phyloP scores from a whole-genome alignment of 2,113 vertebrate species.

The Phoenicopterus ruber region DNA sequence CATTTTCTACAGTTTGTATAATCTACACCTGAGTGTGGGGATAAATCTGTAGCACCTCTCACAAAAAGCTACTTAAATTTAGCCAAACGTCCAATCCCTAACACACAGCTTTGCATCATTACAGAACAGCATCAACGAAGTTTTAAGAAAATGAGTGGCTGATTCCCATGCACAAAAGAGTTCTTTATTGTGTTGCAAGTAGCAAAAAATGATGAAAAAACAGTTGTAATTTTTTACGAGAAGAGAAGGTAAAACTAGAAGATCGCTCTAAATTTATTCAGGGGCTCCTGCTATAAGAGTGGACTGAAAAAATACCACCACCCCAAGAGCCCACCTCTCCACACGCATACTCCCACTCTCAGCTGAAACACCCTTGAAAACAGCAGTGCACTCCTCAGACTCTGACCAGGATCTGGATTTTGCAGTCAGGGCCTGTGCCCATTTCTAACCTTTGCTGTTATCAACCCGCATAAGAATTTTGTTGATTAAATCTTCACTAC shows the following conservation, averaged over 20 bases:
- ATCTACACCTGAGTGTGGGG: not conserved
- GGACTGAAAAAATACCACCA: not conserved
- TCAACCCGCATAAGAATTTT: not conserved
- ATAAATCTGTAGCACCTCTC: not conserved
- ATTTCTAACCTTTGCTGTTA: not conserved
- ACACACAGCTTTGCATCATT: not conserved
- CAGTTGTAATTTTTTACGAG: not conserved
- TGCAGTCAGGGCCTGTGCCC: not conserved
- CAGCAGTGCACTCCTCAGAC: not conserved
- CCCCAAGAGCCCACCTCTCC: not conserved
- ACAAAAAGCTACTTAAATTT: not conserved
- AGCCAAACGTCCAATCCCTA: not conserved
- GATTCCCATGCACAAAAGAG: not conserved
- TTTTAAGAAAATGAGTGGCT: not conserved
- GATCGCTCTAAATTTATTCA: not conserved
- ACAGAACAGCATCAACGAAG: not conserved
- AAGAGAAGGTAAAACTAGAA: not conserved
- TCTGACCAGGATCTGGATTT: not conserved
- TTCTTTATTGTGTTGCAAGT: not conserved
- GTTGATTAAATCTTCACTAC: not conserved
- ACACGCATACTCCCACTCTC: not conserved
- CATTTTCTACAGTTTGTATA: not conserved
- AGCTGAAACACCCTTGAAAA: not conserved
- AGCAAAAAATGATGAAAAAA: not conserved
- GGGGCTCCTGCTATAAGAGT: not conserved